Base-by-base conservation (phyloP, 1,140 invertebrate species). In the Drosophila ananassae region DNA sequence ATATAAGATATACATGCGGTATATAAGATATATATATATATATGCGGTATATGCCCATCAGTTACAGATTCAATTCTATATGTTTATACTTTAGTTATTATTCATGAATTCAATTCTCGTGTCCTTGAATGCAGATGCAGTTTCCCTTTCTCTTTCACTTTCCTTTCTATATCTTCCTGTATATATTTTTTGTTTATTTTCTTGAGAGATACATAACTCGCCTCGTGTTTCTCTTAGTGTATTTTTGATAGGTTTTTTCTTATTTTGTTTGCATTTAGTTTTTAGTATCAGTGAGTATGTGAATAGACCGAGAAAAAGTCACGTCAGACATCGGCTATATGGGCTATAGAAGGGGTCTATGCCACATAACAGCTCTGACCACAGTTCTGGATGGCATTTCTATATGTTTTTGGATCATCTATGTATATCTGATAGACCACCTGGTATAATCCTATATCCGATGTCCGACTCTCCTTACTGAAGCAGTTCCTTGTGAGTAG, bases 41-140 rank as follows among this genome's bases (percentile, higher is more conserved):
- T 73, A 58, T 68, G 46, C 58, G 56, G 41, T 79, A 79, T 64
- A 73, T 84, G 61, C 51, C 60, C 64, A 71, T 77, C 78, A 82
- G 78, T 67, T 85, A 75, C 74, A 82, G 71, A 75, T 87, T 77
- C 59, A 77, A 71, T 77, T 80, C 82, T 84, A 81, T 83, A 76
- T 73, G 24, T 48, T 62, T 59, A 55, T 80, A 69, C 60, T 52
- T 57, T 52, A 60, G 50, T 67, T 81, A 66, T 59, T 60, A 55
- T 62, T 62, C 24, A 52, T 79, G 59, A 63, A 59, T 46, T 83
- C 62, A 79, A 74, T 83, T 78, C 61, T 67, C 67, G 58, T 54
- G 61, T 71, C 50, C 60, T 50, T 73, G 51, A 52, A 68, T 79
- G 68, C 76, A 58, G 64, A 71, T 79, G 77, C 77, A 79, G 77